A percentile compares a stretch with the other conserved stretches of the same genome.
phyloP scores from a whole-genome alignment of 2,888 invertebrate genomes.

The Catocala nupta region DNA sequence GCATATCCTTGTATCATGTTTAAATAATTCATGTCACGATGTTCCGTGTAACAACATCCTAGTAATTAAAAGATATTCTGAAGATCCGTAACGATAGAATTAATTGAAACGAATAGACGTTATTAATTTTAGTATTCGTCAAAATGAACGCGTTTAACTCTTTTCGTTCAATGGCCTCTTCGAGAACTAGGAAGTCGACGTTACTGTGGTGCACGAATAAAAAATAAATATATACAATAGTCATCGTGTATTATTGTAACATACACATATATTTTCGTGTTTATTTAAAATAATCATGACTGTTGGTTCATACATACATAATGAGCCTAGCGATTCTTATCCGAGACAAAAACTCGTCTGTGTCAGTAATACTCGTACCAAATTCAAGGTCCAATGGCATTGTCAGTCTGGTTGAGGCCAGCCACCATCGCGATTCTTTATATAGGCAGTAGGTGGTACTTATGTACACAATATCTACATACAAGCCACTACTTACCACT shows the following conservation, averaged over 20 bases:
- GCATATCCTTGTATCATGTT: slow-evolving; percentile 40
- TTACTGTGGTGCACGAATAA: slow-evolving; percentile 57
- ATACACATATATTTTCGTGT: slow-evolving; percentile 54
- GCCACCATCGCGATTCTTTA: slow-evolving; percentile 53
- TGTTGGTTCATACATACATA: slow-evolving; percentile 70
- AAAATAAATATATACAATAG: slow-evolving; percentile 62
- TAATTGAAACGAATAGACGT: slow-evolving; percentile 6
- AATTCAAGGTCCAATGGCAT: slow-evolving; percentile 60
- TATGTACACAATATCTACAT: slow-evolving; percentile 24
- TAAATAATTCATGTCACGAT: slow-evolving; percentile 50
- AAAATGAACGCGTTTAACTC: slow-evolving; percentile 63
- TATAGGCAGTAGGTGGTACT: slow-evolving; percentile 32
- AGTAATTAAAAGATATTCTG: slow-evolving; percentile 39
- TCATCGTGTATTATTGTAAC: slow-evolving; percentile 40
- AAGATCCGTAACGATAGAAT: slow-evolving; percentile 30
- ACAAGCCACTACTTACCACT: not conserved
- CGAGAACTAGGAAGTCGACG: slow-evolving; percentile 73
- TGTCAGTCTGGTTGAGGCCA: slow-evolving; percentile 60
- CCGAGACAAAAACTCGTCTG: slow-evolving; percentile 75
- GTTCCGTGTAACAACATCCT: slow-evolving; percentile 35
- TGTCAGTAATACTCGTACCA: slow-evolving; percentile 65
- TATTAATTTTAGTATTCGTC: not conserved
- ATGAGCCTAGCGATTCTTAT: slow-evolving; percentile 71
- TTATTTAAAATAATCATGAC: slow-evolving; percentile 73
- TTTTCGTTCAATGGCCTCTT: slow-evolving; percentile 67